These are phyloP conservation scores for Dipus sagitta DNA, from an alignment of 2,797 vertebrate genomes.

Conservation along the genomic window DNA sequence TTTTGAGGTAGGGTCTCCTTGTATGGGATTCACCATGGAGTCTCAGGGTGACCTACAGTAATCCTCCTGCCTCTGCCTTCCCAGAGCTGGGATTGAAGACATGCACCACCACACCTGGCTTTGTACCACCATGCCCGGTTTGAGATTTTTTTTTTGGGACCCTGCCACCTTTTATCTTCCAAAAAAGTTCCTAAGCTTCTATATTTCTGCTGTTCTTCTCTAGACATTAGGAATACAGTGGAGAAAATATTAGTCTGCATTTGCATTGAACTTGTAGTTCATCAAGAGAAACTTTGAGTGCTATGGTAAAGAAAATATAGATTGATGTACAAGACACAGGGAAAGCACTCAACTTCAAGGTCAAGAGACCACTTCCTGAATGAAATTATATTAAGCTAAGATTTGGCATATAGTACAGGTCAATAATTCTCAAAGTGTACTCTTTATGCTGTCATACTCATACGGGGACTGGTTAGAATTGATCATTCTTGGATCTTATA, in stretches of 20 bases:
- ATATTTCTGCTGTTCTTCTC: neutral
- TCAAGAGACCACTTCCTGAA: neutral
- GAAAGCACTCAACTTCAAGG: neutral
- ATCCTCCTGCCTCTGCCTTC: no score
- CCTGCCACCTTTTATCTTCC: neutral
- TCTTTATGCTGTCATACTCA: neutral
- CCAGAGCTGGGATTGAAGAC: no score
- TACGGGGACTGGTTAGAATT: neutral
- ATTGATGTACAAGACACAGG: neutral
- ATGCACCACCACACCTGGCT: no score
- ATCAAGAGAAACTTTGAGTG: neutral
- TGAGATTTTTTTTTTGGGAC: no score
- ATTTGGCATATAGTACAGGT: neutral
- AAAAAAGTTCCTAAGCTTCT: slow-evolving; percentile 13
- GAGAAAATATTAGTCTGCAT: neutral
- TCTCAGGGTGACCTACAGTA: no score
- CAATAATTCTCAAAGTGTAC: neutral
- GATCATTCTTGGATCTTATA: neutral
- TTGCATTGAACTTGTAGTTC: neutral
- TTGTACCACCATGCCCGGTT: no score
- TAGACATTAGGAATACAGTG: neutral
- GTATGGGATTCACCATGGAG: no score
- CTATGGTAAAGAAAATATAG: neutral
- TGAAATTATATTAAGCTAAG: neutral
- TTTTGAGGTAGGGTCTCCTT: no score